A percentile compares a stretch with the other conserved stretches of the same genome.
Conservation (phyloP, 2,888 invertebrate species). For the Rhodophaea formosa region DNA sequence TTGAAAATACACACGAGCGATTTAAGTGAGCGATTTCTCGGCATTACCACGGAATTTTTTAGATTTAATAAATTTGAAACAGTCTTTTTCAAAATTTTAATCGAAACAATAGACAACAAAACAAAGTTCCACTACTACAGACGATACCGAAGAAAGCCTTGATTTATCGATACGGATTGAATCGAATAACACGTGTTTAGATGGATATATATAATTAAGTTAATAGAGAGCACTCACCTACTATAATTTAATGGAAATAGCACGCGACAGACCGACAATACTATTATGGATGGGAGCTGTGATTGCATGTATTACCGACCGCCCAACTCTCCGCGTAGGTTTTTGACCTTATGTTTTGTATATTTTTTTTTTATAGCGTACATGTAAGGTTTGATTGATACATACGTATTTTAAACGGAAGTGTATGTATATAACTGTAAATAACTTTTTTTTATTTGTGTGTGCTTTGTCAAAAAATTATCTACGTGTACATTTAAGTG, state of each 20-base stretch:
- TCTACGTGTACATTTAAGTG: no score
- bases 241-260: conserved; percentile 46
- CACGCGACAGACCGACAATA: conserved; percentile 60
- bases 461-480: no score
- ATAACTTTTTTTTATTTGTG: no score
- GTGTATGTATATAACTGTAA: no score
- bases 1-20: no score
- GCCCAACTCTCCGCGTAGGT: conserved; percentile 14
- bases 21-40: no score
- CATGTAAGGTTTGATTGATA: no score
- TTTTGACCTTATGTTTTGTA: conserved; percentile 15
- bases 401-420: no score
- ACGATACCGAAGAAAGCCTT: conserved; percentile 19
- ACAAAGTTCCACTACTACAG: conserved; percentile 13
- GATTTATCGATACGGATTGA: conserved; percentile 34
- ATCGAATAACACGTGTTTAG: conserved; percentile 59
- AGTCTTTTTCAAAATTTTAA: no score
- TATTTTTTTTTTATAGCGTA: neutral
- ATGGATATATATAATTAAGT: conserved; percentile 67
- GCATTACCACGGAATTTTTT: no score
- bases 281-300: conserved; percentile 15
- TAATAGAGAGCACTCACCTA: conserved; percentile 46
- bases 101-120: no score
- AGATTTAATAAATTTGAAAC: no score
- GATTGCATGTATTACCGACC: conserved; percentile 10